Base-by-base conservation (phyloP, 1,140 invertebrate genomes). In the Ephestia elutella region DNA sequence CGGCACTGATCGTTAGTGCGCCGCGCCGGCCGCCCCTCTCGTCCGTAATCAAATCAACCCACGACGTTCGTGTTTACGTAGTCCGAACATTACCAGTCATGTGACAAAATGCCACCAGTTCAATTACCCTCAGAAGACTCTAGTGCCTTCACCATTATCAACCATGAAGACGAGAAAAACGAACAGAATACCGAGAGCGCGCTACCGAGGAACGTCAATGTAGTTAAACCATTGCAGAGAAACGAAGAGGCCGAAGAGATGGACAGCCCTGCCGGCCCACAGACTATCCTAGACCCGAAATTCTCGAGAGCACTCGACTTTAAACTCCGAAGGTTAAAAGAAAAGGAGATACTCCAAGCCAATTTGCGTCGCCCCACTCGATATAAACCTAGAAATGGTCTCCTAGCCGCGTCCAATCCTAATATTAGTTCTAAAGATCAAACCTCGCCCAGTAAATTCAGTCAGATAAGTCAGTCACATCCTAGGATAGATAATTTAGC, bases 231-330 rank as follows among this genome's bases (percentile, higher is more conserved):
- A 28, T 66, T 86, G 54, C 78, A 68, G 57, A 79, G 69, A 70
- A 57, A 13, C 18, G 70, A 71, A 51, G 70, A 66, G 7, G 7
- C 48, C 59, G 56, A 57, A 15, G 17, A 18, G 11, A 50, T 57
- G 67, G 65, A 64, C 69, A 15, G 69, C 69, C 68, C 68, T 63
- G 67, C 58, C 68, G 60, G 69, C 25, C 66, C 73, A 18, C 66
- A 75, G 58, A 76, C 78, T n/a, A 82, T 86, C 21, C 71, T 87
- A 44, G 83, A 89, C 62, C 80, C 83, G 21, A 90, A 91, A 56
- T 93, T 94, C 78, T 91, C 91, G 20, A 90, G 92, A 62, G 90
- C 90, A 7, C 81, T 93, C 18, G 92, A 93, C 66, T 90, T 91
- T 1, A 93, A 93, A 71, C 76, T 94, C 15, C 87, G 90, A 15